These are phyloP conservation scores for Arctia plantaginis DNA, from an alignment of 2,888 invertebrate genomes.

Conservation along the genomic window DNA sequence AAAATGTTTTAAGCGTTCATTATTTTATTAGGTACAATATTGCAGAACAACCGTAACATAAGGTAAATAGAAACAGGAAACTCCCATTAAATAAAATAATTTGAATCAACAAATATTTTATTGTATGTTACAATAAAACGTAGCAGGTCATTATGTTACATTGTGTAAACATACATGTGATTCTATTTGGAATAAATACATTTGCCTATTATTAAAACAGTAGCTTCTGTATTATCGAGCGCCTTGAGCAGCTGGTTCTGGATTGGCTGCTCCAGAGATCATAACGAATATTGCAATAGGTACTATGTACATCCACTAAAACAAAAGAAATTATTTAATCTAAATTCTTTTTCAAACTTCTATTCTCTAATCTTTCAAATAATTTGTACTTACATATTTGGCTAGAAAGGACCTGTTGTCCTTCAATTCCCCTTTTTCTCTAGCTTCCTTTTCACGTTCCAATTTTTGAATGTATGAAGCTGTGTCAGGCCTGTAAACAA, in stretches of 20 bases:
- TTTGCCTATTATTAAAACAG: conserved; percentile 6
- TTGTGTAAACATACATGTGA: conserved; percentile 5
- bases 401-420: conserved; percentile 98
- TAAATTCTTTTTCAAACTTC: not conserved
- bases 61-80: conserved; percentile 6
- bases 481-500: conserved; percentile 93
- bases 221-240: conserved; percentile 61
- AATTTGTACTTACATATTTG: conserved; percentile 94
- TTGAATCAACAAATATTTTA: conserved; percentile 8
- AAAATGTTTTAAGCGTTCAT: not conserved
- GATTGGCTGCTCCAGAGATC: conserved; percentile 94
- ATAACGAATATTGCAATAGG: conserved; percentile 96
- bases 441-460: conserved; percentile 95
- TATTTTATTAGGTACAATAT: not conserved
- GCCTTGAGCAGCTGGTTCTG: conserved; percentile 87
- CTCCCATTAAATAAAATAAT: not conserved
- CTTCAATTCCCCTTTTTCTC: conserved; percentile 95
- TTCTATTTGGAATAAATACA: conserved; percentile 15
- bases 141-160: not conserved
- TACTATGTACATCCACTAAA: conserved; percentile 99
- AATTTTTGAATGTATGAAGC: conserved; percentile 97
- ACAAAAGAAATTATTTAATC: conserved; percentile 69
- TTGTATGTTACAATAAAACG: conserved; percentile 4
- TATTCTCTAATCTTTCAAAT: not conserved
- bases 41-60: not conserved